Conservation (phyloP, 2,888 invertebrate species). For the Brachylomia viminalis region DNA sequence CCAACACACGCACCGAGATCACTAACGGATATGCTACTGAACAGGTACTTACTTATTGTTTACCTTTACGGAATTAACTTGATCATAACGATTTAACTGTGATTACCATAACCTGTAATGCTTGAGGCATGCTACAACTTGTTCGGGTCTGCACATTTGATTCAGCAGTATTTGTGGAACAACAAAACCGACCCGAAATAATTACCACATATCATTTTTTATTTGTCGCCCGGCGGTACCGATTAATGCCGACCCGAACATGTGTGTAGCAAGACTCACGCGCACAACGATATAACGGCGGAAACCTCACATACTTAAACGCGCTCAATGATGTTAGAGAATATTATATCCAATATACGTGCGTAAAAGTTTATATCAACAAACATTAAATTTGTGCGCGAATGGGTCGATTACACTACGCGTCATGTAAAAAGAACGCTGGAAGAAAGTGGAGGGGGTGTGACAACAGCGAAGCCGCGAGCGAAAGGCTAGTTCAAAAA, state of each 20-base stretch:
- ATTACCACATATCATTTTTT: neutral
- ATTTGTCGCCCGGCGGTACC: neutral
- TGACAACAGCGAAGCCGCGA: too few relatives aligned
- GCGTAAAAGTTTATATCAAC: neutral
- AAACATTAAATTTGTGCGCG: neutral
- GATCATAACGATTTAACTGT: neutral
- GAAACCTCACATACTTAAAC: too few relatives aligned
- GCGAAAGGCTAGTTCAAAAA: too few relatives aligned
- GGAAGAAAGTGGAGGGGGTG: too few relatives aligned
- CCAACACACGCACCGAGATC: constrained; percentile 68
- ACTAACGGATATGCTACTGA: constrained; percentile 82
- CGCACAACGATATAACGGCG: too few relatives aligned
- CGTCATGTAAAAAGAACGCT: too few relatives aligned
- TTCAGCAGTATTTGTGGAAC: neutral
- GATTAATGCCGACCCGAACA: too few relatives aligned
- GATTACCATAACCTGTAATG: neutral
- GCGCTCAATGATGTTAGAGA: too few relatives aligned
- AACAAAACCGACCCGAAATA: neutral
- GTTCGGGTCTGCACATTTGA: neutral
- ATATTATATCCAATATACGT: too few relatives aligned
- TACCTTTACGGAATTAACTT: neutral
- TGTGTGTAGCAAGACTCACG: too few relatives aligned
- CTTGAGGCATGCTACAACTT: neutral
- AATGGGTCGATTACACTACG: neutral
- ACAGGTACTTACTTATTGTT: constrained; percentile 49